phyloP scores from a whole-genome alignment of 2,113 vertebrate genomes.

The Eulemur rufifrons region DNA sequence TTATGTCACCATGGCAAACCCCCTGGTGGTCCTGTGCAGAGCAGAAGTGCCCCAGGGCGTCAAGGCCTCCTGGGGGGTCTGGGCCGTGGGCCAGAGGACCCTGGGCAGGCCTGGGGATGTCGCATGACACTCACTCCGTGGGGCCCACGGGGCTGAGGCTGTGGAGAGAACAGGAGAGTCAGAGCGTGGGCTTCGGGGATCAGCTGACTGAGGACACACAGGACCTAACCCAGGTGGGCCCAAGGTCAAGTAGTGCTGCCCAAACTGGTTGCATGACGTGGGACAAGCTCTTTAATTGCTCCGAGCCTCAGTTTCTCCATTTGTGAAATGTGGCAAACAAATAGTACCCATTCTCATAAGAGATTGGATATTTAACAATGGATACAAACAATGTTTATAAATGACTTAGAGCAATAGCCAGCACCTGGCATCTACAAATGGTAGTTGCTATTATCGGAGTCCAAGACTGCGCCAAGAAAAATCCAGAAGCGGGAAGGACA shows the following conservation, averaged over 20 bases:
- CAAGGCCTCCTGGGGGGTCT: constrained; percentile 71
- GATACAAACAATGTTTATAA: not conserved
- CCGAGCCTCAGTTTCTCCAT: not conserved
- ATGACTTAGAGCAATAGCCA: not conserved
- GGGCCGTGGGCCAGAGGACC: not conserved
- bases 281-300: not conserved
- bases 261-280: not conserved
- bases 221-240: not conserved
- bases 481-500: not conserved
- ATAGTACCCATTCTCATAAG: not conserved
- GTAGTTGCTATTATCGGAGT: not conserved
- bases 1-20: constrained; percentile 99
- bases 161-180: constrained; percentile 29
- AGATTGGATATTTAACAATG: not conserved
- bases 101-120: rapidly evolving
- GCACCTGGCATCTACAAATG: not conserved
- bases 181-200: not conserved
- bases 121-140: constrained; percentile 62
- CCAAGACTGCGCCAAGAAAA: not conserved
- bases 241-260: not conserved
- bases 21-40: constrained; percentile 83
- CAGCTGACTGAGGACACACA: not conserved
- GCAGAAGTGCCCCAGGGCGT: constrained; percentile 81
- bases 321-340: not conserved
- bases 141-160: not conserved